Percentiles rank a stretch among this genome's conserved stretches.
Conservation (phyloP, 2,113 vertebrate genomes). For the Petrocephalus microphthalmus region DNA sequence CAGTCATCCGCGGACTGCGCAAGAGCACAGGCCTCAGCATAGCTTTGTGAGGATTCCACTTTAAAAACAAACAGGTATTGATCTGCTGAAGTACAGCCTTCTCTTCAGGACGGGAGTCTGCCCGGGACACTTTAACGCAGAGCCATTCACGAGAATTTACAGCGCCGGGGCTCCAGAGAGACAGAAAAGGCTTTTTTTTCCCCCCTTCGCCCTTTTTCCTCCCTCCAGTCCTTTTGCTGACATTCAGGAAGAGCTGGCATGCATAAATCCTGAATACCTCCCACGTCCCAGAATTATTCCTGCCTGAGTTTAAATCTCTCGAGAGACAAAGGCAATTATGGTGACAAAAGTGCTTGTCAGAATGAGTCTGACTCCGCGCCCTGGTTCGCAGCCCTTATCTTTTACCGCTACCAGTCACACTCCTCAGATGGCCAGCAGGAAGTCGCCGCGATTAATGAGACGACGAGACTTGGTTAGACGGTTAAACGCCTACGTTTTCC, state of each 20-base stretch:
- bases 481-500: not conserved
- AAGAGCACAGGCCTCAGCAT: not conserved
- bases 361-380: conserved; percentile 15
- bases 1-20: not conserved
- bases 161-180: not conserved
- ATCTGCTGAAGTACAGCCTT: conserved; percentile 8
- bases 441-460: not conserved
- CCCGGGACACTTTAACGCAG: not conserved
- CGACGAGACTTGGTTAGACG: not conserved
- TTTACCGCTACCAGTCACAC: not conserved
- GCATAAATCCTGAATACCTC: conserved; percentile 15
- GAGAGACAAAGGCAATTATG: conserved; percentile 27
- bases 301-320: conserved; percentile 25
- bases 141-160: conserved; percentile 12
- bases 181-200: not conserved
- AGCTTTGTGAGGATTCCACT: not conserved
- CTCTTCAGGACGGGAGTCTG: no score
- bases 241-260: not conserved
- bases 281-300: conserved; percentile 25
- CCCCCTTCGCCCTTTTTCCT: not conserved
- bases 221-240: not conserved
- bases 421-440: not conserved
- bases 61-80: conserved; percentile 11
- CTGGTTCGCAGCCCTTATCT: not conserved
- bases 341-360: conserved; percentile 14